Base-by-base conservation (phyloP, 2,888 invertebrate genomes). In the Dolichopus griseipennis region DNA sequence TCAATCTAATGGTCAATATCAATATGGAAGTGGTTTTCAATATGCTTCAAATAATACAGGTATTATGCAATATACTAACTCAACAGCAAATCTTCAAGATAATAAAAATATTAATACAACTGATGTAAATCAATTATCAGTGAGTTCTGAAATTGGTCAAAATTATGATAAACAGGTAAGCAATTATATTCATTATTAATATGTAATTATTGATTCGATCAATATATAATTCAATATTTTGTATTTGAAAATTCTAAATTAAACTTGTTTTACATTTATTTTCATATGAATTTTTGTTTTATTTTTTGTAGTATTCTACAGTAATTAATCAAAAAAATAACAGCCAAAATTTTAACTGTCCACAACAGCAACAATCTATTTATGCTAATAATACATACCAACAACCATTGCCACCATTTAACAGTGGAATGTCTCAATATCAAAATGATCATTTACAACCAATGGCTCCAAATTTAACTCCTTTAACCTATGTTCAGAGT, bases 21-120 rank as follows among this genome's bases (percentile, higher is more conserved):
- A 87, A 15, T 89, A 89, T 73, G 85, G 79, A 71, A 87, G 87
- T 67, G 88, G 87, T 0, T 87, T 87, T 69, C 86, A 87, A 68
- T 74, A 75, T 9, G 73, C 72, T 12, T 71, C 75, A 10, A 74
- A 74, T 18, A 73, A 75, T 67, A 76, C 74, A 67, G 78, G 78
- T 0, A 78, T 78, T 18, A 5, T 15, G 27, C 27, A 72, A 72
- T 79, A 75, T 68, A 79, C 79, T 8, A 75, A 71, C 2, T 73
- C 76, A 66, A 72, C 71, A 67, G 74, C 63, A 18, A 70, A 75
- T 63, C 72, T 73, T 65, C 73, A 74, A 18, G 69, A 73, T 9
- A 52, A 3, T 15, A 63, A 72, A 64, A 67, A 65, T 33, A 71
- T 68, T 61, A 70, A 68, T 66, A 66, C 64, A 37, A 66, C 70